A percentile compares a stretch with the other conserved stretches of the same genome.
Evolutionary conservation across 2,888 invertebrate species (phyloP).

Genomic region (Sinohyriopsis cumingii): DNA sequence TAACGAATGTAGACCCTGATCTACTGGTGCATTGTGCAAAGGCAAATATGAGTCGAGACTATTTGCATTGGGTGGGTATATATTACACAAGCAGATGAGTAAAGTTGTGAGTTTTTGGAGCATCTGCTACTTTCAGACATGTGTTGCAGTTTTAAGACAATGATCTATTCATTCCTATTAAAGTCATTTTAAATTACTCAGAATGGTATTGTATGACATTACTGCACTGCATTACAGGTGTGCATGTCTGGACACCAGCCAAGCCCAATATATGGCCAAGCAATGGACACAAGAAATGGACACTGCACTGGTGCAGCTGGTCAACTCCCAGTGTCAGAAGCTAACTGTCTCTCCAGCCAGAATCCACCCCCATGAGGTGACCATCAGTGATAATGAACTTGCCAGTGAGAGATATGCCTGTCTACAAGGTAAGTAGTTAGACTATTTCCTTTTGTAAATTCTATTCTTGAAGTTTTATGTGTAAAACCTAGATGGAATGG

Average conservation of each 20-base stretch:
- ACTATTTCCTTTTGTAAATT: neutral
- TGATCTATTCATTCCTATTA: too few relatives aligned
- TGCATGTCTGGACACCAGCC: conserved; percentile 62
- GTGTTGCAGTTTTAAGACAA: too few relatives aligned
- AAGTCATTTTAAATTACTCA: too few relatives aligned
- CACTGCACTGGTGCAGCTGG: conserved; percentile 58
- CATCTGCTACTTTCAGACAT: too few relatives aligned
- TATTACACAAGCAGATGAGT: too few relatives aligned
- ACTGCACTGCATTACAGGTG: conserved; percentile 45
- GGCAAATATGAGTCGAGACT: too few relatives aligned
- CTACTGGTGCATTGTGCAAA: too few relatives aligned
- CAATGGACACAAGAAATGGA: conserved; percentile 69
- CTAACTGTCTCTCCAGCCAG: conserved; percentile 64
- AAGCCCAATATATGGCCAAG: conserved; percentile 65
- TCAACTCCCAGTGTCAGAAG: conserved; percentile 62
- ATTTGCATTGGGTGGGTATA: too few relatives aligned
- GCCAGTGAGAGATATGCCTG: conserved; percentile 54
- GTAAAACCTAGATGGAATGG: neutral
- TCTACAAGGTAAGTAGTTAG: conserved; percentile 57
- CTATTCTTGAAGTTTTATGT: neutral
- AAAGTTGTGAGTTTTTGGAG: too few relatives aligned
- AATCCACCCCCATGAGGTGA: conserved; percentile 69
- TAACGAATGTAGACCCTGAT: too few relatives aligned
- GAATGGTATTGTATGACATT: too few relatives aligned
- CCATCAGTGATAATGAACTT: conserved; percentile 57